A percentile compares a stretch with the other conserved stretches of the same genome.
Evolutionary conservation across 2,113 vertebrate species (phyloP).

Genomic region (Phoenicopterus ruber): DNA sequence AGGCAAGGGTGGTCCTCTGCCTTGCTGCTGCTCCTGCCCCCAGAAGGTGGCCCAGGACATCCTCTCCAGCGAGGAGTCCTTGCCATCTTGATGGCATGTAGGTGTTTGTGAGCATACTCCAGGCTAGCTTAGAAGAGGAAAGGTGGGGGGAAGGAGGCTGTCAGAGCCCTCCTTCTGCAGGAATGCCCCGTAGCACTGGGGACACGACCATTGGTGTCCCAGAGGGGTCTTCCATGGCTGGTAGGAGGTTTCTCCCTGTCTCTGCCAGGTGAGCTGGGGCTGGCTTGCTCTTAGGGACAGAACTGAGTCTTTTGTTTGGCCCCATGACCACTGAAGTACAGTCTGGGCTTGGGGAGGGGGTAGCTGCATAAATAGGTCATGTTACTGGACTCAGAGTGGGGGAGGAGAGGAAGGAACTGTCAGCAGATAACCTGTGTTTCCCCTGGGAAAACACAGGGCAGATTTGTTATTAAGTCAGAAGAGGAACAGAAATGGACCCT

Average conservation of each 20-base stretch:
- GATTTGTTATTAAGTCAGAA: constrained; percentile 19
- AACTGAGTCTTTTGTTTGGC: background rate
- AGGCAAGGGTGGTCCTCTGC: background rate
- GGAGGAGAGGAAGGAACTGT: background rate
- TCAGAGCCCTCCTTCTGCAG: background rate
- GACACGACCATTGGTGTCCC: accelerated
- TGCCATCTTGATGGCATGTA: background rate
- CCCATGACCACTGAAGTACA: background rate
- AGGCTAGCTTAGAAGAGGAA: background rate
- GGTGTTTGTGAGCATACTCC: background rate
- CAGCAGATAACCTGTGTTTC: background rate
- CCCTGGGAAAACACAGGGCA: background rate
- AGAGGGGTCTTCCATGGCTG: background rate
- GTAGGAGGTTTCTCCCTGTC: background rate
- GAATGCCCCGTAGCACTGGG: background rate
- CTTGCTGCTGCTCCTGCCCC: background rate
- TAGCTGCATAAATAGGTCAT: background rate
- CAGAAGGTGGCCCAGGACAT: too few relatives aligned
- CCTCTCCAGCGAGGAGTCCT: background rate
- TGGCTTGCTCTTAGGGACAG: background rate
- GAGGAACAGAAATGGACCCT: background rate
- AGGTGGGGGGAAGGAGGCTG: background rate
- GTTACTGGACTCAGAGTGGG: background rate
- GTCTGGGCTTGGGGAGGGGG: background rate
- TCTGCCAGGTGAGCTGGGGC: background rate